A percentile compares a stretch with the other conserved stretches of the same genome.
These are phyloP conservation scores for Aleadryas rufinucha DNA, from an alignment of 2,113 vertebrate genomes.

Conservation along the genomic window DNA sequence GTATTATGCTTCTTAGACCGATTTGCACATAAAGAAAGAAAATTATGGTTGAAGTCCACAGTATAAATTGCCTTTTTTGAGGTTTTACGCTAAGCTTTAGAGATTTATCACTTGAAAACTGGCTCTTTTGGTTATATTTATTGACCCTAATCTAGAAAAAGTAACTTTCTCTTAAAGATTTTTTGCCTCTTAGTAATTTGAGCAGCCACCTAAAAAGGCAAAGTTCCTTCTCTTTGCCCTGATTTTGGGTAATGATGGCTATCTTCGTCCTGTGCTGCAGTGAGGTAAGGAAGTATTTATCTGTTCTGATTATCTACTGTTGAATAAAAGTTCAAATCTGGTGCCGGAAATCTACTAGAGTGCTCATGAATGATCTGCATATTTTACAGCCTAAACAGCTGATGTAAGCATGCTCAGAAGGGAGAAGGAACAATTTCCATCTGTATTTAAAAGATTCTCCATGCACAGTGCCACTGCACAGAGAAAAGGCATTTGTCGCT, in stretches of 20 bases:
- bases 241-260: background rate
- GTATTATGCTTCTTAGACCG: background rate
- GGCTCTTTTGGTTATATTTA: constrained; percentile 11
- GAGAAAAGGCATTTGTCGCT: background rate
- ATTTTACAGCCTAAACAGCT: background rate
- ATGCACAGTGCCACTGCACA: background rate
- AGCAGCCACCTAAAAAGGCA: background rate
- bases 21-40: constrained; percentile 25
- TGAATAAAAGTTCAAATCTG: background rate
- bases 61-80: constrained; percentile 1
- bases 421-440: background rate
- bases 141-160: background rate
- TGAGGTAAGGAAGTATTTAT: background rate
- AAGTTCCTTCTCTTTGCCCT: background rate
- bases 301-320: background rate
- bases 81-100: background rate
- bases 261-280: background rate
- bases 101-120: constrained; percentile 10
- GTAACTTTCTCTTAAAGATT: background rate
- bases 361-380: background rate
- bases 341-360: background rate
- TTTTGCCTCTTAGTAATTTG: background rate
- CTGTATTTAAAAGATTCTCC: background rate
- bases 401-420: background rate
- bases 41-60: background rate